These are phyloP conservation scores for Sepioteuthis lessoniana DNA, from an alignment of 2,888 invertebrate species.

Conservation along the genomic window DNA sequence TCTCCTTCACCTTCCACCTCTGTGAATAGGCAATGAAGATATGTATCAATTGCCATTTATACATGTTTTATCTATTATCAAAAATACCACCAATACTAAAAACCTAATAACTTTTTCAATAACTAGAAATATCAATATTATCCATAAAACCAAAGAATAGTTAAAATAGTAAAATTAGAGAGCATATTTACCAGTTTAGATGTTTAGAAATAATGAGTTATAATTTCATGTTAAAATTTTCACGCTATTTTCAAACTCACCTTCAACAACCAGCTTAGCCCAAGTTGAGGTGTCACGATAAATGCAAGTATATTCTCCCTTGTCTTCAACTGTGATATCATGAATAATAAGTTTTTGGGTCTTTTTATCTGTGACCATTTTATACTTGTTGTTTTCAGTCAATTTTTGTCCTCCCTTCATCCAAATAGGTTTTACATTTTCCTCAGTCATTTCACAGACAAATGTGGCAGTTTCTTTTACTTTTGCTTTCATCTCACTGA, in stretches of 20 bases:
- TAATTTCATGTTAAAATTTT: too few relatives aligned
- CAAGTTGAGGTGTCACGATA: slow-evolving; percentile 82
- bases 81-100: too few relatives aligned
- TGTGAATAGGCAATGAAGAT: too few relatives aligned
- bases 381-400: slow-evolving; percentile 63
- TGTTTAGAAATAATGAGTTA: too few relatives aligned
- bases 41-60: too few relatives aligned
- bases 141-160: too few relatives aligned
- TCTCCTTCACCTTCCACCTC: too few relatives aligned
- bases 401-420: slow-evolving; percentile 77
- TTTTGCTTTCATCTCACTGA: slow-evolving; percentile 64
- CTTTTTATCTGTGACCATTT: slow-evolving; percentile 65
- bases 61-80: too few relatives aligned
- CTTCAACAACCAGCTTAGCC: slow-evolving; percentile 86
- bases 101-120: too few relatives aligned
- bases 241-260: slow-evolving; percentile 64
- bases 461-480: slow-evolving; percentile 79
- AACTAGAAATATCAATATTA: too few relatives aligned
- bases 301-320: slow-evolving; percentile 81
- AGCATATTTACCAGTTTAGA: too few relatives aligned
- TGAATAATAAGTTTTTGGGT: slow-evolving; percentile 67
- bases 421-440: slow-evolving; percentile 88
- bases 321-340: slow-evolving; percentile 64
- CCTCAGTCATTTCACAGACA: slow-evolving; percentile 87
- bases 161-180: too few relatives aligned